Conservation (phyloP, 2,888 invertebrate genomes). For the Azorinus chamasolen region DNA sequence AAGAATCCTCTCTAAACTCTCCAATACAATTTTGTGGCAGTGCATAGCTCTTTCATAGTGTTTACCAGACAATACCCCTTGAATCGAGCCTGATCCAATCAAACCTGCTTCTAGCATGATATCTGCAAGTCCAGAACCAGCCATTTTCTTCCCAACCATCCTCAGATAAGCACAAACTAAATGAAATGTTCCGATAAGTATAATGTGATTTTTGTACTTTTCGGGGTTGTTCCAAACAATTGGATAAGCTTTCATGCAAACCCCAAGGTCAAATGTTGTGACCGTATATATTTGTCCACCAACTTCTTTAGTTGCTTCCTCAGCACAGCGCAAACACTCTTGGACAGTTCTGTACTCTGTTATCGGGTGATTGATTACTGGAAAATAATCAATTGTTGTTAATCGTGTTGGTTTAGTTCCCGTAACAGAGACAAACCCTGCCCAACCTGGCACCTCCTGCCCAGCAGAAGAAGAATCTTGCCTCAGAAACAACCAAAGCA, state of each 20-base stretch:
- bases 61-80: neutral
- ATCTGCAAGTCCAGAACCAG: too few species aligned
- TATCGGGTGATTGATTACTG: slow-evolving; percentile 62
- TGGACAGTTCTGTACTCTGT: slow-evolving; percentile 53
- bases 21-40: neutral
- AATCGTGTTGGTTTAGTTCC: slow-evolving; percentile 30
- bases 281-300: too few species aligned
- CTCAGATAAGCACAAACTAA: neutral
- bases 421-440: too few species aligned
- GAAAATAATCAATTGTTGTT: slow-evolving; percentile 67
- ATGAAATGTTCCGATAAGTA: slow-evolving; percentile 34
- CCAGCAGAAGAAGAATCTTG: slow-evolving; percentile 20
- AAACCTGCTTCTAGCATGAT: neutral
- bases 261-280: slow-evolving; percentile 17
- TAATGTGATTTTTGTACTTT: slow-evolving; percentile 30
- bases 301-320: too few species aligned
- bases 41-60: slow-evolving; percentile 7
- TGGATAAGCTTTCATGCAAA: slow-evolving; percentile 66
- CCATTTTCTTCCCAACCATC: slow-evolving; percentile 15
- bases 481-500: slow-evolving; percentile 27
- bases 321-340: slow-evolving; percentile 31
- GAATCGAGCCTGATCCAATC: neutral
- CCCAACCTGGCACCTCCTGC: too few species aligned
- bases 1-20: neutral
- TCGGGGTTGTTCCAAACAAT: slow-evolving; percentile 40